A percentile compares a stretch with the other conserved stretches of the same genome.
Evolutionary conservation across 2,888 invertebrate species (phyloP).

Genomic region (Endomychus coccineus): DNA sequence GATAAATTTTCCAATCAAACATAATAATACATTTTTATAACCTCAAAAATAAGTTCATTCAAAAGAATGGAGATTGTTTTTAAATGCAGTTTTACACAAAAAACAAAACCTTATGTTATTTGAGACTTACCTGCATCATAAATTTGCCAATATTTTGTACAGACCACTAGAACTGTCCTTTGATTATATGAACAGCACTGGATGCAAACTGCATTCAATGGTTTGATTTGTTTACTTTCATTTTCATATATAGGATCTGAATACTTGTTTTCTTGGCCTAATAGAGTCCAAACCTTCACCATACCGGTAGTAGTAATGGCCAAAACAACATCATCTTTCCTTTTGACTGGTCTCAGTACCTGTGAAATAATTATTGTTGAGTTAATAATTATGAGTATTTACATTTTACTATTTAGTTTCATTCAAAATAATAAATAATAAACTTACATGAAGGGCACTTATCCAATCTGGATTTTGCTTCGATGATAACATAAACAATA

Average conservation of each 20-base stretch:
- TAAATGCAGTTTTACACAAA: too few relatives aligned
- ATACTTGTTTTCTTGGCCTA: conserved; percentile 80
- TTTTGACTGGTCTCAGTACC: conserved; percentile 63
- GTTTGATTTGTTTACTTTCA: conserved; percentile 94
- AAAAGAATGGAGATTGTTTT: too few relatives aligned
- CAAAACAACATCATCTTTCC: conserved; percentile 90
- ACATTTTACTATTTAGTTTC: not conserved
- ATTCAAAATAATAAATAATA: not conserved
- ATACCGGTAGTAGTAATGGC: conserved; percentile 94
- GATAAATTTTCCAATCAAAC: too few relatives aligned
- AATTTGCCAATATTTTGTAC: conserved; percentile 94
- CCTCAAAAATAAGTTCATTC: too few relatives aligned
- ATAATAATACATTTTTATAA: too few relatives aligned
- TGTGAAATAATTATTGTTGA: conserved; percentile 27
- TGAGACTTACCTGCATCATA: conserved; percentile 60
- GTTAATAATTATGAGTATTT: not conserved
- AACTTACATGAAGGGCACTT: conserved; percentile 81
- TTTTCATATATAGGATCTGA: conserved; percentile 89
- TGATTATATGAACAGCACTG: conserved; percentile 95
- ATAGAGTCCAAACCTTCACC: conserved; percentile 94
- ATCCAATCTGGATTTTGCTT: conserved; percentile 99
- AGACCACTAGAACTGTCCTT: conserved; percentile 92
- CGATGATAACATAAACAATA: conserved; percentile 85
- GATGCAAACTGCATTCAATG: conserved; percentile 85
- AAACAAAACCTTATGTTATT: too few relatives aligned